Percentiles rank a stretch among this genome's conserved stretches.
phyloP scores from a whole-genome alignment of 2,888 invertebrate species.

The Polylopha cassiicola region DNA sequence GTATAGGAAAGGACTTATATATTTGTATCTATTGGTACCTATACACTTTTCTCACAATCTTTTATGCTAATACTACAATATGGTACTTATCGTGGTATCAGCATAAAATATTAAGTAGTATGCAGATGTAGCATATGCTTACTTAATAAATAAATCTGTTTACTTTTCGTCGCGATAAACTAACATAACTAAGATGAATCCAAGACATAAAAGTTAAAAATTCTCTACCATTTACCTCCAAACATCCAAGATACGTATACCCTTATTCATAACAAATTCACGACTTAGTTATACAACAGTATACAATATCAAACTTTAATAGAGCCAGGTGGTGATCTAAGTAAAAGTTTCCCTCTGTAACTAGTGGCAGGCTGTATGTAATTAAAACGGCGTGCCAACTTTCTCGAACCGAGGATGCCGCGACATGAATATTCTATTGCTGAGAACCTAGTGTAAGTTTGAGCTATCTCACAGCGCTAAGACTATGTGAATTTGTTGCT shows the following conservation, averaged over 20 bases:
- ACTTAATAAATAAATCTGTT: too few relatives aligned
- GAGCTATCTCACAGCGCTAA: constrained; percentile 8
- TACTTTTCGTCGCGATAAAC: too few relatives aligned
- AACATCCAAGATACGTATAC: background rate
- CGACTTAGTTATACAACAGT: constrained; percentile 30
- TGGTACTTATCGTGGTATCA: too few relatives aligned
- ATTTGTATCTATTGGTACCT: too few relatives aligned
- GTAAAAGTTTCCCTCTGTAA: constrained; percentile 38
- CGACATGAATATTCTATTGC: constrained; percentile 56
- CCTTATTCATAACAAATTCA: constrained; percentile 24
- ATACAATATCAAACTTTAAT: constrained; percentile 33
- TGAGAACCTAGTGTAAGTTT: constrained; percentile 11
- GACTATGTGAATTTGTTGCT: too few relatives aligned
- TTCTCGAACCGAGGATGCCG: constrained; percentile 37
- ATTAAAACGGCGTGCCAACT: constrained; percentile 34
- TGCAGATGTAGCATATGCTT: too few relatives aligned
- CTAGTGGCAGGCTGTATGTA: constrained; percentile 28
- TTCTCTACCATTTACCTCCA: background rate
- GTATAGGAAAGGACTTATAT: too few relatives aligned
- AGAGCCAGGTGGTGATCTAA: constrained; percentile 45
- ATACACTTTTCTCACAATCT: too few relatives aligned
- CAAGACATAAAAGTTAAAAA: too few relatives aligned
- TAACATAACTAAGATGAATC: background rate
- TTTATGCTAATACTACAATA: too few relatives aligned
- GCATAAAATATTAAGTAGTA: too few relatives aligned